Evolutionary conservation across 2,797 vertebrate species (phyloP).

Genomic region (Salmo trutta): DNA sequence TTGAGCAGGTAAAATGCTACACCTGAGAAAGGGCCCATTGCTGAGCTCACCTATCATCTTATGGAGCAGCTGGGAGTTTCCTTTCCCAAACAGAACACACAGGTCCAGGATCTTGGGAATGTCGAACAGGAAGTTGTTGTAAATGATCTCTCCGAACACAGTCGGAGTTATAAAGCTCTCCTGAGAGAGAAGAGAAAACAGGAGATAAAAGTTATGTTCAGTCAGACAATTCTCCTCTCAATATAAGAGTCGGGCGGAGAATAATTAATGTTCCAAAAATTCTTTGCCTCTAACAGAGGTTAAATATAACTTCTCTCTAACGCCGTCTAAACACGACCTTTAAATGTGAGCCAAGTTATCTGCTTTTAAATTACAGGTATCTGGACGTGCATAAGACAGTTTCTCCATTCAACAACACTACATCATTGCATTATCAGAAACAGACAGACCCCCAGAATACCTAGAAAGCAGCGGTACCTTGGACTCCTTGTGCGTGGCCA

Average conservation of each 20-base stretch:
- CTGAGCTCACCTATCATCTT: slow-evolving; percentile 90
- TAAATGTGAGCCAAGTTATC: background rate
- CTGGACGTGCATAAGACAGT: background rate
- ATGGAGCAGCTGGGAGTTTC: slow-evolving; percentile 86
- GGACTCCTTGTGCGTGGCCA: slow-evolving; percentile 97
- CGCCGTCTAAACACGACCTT: too few relatives aligned
- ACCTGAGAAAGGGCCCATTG: background rate
- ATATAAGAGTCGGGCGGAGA: background rate
- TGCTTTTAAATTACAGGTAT: background rate
- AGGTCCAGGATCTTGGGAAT: slow-evolving; percentile 97
- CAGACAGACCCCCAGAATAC: background rate
- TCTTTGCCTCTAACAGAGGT: background rate
- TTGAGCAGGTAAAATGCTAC: background rate
- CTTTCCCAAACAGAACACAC: slow-evolving; percentile 94
- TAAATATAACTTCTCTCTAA: background rate
- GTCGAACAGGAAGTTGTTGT: slow-evolving; percentile 96
- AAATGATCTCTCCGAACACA: slow-evolving; percentile 94
- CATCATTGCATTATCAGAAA: background rate
- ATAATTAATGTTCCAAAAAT: background rate
- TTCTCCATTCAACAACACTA: background rate
- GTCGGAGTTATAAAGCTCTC: slow-evolving; percentile 89
- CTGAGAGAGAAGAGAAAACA: slow-evolving; percentile 60
- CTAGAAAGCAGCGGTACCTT: slow-evolving; percentile 76
- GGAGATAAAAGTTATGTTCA: background rate
- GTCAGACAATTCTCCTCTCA: background rate